Evolutionary conservation across 2,113 vertebrate genomes (phyloP).

Genomic region (Callocephalon fimbriatum): DNA sequence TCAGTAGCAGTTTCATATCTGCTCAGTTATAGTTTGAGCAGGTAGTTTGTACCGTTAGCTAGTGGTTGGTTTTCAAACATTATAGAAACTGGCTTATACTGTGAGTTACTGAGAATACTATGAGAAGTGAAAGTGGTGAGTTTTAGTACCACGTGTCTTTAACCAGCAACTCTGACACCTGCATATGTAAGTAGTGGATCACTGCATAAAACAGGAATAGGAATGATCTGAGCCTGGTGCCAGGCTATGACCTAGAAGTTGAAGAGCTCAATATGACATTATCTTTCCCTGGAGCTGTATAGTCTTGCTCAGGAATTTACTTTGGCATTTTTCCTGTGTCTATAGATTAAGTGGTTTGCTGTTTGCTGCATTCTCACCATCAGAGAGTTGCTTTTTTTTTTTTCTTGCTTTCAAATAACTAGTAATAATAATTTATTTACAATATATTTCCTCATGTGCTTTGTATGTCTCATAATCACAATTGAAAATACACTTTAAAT

Average conservation of each 20-base stretch:
- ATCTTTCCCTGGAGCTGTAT: background rate
- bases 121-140: background rate
- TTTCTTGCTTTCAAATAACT: background rate
- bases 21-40: background rate
- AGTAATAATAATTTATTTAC: conserved; percentile 40
- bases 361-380: background rate
- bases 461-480: background rate
- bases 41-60: background rate
- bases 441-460: background rate
- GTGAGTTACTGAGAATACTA: background rate
- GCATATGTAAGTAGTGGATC: background rate
- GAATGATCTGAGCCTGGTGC: conserved; percentile 3
- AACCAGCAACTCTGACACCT: background rate
- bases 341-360: conserved; percentile 40
- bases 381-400: background rate
- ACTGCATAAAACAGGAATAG: background rate
- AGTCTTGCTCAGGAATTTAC: conserved; percentile 6
- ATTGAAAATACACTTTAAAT: conserved; percentile 23
- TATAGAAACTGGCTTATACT: background rate
- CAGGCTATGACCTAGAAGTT: conserved; percentile 24
- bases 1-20: background rate
- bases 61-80: background rate
- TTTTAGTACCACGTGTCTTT: background rate
- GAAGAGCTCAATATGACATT: conserved; percentile 4
- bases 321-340: conserved; percentile 50